A percentile compares a stretch with the other conserved stretches of the same genome.
Conservation (phyloP, 2,113 vertebrate genomes). For the Tringa solitaria region DNA sequence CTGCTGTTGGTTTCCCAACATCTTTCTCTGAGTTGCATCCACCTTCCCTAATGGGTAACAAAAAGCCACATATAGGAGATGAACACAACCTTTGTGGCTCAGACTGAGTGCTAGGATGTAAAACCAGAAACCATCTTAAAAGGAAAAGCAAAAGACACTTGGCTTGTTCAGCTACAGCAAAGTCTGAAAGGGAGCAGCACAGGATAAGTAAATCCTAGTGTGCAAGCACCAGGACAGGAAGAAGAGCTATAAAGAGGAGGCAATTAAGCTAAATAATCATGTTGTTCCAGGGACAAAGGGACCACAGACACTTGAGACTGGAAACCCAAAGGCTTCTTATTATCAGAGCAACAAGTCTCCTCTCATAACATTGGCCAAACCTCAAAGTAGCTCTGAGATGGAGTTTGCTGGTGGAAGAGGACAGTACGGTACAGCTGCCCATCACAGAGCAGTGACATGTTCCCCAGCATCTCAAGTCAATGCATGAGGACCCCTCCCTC, state of each 20-base stretch:
- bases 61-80: not conserved
- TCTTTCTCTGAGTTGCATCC: not conserved
- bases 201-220: not conserved
- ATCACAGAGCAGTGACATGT: accelerated
- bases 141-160: not conserved
- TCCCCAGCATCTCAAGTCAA: not conserved
- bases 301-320: not conserved
- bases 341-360: not conserved
- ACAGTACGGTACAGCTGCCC: not conserved
- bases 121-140: not conserved
- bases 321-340: not conserved
- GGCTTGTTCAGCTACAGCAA: not conserved
- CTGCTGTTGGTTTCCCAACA: not conserved
- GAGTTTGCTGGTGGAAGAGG: not conserved
- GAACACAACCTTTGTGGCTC: not conserved
- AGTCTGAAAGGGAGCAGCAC: not conserved
- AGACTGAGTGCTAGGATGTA: not conserved
- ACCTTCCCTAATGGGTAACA: not conserved
- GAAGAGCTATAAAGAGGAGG: not conserved
- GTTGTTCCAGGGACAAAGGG: not conserved
- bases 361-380: not conserved
- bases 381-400: not conserved
- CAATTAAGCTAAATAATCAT: not conserved
- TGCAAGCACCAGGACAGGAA: not conserved
- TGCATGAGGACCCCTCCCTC: not conserved